Evolutionary conservation across 1,140 invertebrate genomes (phyloP), one percentile per base, ranked within the genome.

Genomic region (Helicoverpa armigera): DNA sequence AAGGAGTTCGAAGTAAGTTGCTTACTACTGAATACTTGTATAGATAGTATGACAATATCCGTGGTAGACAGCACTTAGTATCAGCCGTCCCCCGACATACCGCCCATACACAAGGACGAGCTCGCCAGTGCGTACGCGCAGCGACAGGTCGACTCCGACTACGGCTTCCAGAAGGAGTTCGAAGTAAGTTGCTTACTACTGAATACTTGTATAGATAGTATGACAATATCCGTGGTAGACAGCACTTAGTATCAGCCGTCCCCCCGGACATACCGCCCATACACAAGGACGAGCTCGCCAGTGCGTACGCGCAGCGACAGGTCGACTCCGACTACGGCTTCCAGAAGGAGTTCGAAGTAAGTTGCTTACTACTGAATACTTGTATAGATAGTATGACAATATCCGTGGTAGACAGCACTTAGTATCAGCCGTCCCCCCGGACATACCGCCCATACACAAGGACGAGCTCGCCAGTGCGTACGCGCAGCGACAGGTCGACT

Each of bases 291-390:
- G 96, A 98, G 18, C 94, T 98, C 1, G 95, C 97, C 9, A 95
- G 96, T 70, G 96, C 97, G 0, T 98, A 97, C 85, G 95, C 97
- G 0, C 97, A 98, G 82, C 95, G 98, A 31, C 98, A 98, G 86
- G 96, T 97, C 53, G 98, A 98, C 94, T 98, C 97, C 0, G 98
- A 98, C 91, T 98, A 98, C 87, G 98, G 98, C 1, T 98, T 98
- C 92, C 97, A 98, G 88, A 97, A 98, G 72, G 98, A 98, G 90
- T 98, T 98, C 90, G 98, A 97, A 94, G 94, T 95, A 83, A 77
- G 56, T 79, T 53, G 12, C 50, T 53, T 12, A 11, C 5, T 0
- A 13, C n/a, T n/a, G n/a, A n/a, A n/a, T n/a, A n/a, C n/a, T n/a
- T n/a, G n/a, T n/a, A n/a, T n/a, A 79, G 65, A 69, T 69, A 79